Conservation (phyloP, 2,797 vertebrate genomes). For the Myiotriccus ornatus region DNA sequence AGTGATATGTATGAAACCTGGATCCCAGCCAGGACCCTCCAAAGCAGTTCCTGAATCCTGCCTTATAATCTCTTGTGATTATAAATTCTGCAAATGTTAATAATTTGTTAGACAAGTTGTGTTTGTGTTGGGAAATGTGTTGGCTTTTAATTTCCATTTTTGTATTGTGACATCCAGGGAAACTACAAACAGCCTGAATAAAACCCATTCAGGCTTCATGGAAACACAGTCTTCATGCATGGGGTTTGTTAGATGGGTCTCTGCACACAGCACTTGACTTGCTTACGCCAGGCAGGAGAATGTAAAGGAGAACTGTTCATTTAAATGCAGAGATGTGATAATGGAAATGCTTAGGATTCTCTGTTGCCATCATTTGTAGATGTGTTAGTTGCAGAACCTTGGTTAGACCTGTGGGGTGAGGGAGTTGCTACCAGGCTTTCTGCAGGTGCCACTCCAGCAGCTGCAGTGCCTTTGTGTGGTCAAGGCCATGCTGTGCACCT, state of each 20-base stretch:
- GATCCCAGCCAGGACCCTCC: not conserved
- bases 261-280: not conserved
- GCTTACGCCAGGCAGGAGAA: not conserved
- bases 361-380: not conserved
- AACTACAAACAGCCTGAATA: not conserved
- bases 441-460: not conserved
- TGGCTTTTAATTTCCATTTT: not conserved
- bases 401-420: not conserved
- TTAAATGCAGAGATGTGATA: not conserved
- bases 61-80: not conserved
- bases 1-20: not conserved
- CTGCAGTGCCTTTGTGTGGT: not conserved
- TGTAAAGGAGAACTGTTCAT: not conserved
- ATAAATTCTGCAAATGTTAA: not conserved
- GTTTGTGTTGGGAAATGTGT: not conserved
- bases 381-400: not conserved
- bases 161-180: not conserved
- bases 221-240: fast-evolving
- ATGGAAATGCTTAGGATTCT: not conserved
- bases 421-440: not conserved
- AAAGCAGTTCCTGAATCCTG: not conserved
- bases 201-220: not conserved
- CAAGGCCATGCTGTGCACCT: not conserved
- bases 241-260: not conserved
- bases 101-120: not conserved